Evolutionary conservation across 2,113 vertebrate genomes (phyloP).

Genomic region (Paradisaea rubra): DNA sequence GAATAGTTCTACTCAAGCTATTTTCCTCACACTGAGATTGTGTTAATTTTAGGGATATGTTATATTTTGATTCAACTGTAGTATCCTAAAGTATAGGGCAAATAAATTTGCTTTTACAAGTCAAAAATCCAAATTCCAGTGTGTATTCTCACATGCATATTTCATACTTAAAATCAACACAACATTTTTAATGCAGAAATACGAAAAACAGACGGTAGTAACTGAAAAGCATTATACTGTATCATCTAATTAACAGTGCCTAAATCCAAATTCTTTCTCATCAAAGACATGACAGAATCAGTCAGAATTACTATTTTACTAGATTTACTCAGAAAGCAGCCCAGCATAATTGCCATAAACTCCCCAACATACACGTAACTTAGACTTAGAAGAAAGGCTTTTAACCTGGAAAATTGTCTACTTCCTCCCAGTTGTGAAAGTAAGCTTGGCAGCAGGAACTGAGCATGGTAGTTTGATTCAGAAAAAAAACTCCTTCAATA

Average conservation of each 20-base stretch:
- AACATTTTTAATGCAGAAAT: background rate
- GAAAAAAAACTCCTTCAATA: background rate
- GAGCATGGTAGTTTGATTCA: background rate
- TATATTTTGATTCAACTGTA: background rate
- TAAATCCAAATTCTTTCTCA: background rate
- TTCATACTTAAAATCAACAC: background rate
- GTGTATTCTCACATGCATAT: background rate
- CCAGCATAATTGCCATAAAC: background rate
- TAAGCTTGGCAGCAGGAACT: background rate
- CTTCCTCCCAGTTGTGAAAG: background rate
- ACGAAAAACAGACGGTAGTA: background rate
- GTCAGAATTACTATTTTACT: background rate
- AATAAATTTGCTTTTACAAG: background rate
- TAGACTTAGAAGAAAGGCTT: background rate
- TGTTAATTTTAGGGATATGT: background rate
- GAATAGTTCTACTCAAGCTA: background rate
- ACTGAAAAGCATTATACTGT: background rate
- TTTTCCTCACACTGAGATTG: background rate
- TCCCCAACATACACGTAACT: background rate
- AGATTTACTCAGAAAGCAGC: background rate
- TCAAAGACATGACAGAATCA: background rate
- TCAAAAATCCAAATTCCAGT: background rate
- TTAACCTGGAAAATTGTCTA: background rate
- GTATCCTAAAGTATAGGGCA: background rate
- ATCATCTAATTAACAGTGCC: background rate